Conservation (phyloP, 2,888 invertebrate genomes). For the Argyresthia goedartella region DNA sequence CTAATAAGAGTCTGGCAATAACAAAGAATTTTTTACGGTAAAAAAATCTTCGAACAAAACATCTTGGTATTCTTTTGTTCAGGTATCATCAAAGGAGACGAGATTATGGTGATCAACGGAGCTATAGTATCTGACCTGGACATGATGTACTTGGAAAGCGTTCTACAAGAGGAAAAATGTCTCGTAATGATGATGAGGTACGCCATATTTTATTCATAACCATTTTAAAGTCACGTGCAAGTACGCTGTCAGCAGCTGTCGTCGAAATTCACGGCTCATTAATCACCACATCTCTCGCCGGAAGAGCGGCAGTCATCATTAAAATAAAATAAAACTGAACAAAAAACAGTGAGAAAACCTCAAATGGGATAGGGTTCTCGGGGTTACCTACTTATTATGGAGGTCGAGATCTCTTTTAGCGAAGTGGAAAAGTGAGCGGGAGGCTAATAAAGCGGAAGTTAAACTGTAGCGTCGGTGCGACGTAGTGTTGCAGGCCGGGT, state of each 20-base stretch:
- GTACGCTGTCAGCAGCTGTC: not conserved
- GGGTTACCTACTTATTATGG: not conserved
- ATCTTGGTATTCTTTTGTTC: slow-evolving; percentile 14
- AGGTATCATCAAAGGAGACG: slow-evolving; percentile 98
- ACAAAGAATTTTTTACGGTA: not conserved
- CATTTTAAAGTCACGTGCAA: not conserved
- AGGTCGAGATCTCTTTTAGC: slow-evolving; percentile 10
- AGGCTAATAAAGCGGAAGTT: slow-evolving; percentile 57
- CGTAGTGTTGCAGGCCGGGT: slow-evolving; percentile 14
- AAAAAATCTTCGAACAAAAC: slow-evolving; percentile 1
- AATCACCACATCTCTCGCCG: slow-evolving; percentile 23
- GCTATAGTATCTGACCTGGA: slow-evolving; percentile 98
- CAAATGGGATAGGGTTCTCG: slow-evolving; percentile 3
- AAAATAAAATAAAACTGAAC: slow-evolving; percentile 38
- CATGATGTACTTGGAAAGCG: slow-evolving; percentile 99
- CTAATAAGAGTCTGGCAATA: not conserved
- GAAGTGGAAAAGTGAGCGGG: slow-evolving; percentile 39
- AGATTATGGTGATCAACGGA: slow-evolving; percentile 99
- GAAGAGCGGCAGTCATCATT: slow-evolving; percentile 33
- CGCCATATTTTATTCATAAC: slow-evolving; percentile 6
- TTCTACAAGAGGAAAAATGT: slow-evolving; percentile 93
- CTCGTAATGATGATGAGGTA: slow-evolving; percentile 97
- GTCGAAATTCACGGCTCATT: slow-evolving; percentile 23
- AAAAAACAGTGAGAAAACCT: slow-evolving; percentile 15
- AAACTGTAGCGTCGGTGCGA: slow-evolving; percentile 24